Evolutionary conservation across 2,797 vertebrate species (phyloP).

Genomic region (Epinephelus awoara): DNA sequence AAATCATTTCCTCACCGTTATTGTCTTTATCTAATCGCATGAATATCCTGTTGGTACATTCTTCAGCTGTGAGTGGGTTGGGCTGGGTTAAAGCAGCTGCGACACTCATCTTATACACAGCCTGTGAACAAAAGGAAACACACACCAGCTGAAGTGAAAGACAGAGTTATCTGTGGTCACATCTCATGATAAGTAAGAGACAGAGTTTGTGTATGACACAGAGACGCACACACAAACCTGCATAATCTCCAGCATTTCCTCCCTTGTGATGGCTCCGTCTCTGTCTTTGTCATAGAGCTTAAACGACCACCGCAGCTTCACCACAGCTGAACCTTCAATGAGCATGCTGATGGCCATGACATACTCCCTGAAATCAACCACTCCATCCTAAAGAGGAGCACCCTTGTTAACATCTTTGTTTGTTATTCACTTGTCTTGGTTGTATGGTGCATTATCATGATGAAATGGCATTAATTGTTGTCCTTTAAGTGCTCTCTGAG

Average conservation of each 20-base stretch:
- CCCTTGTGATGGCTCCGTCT: constrained; percentile 72
- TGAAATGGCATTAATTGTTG: background rate
- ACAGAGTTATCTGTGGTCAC: background rate
- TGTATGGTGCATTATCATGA: background rate
- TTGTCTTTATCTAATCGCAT: constrained; percentile 86
- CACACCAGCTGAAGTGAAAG: background rate
- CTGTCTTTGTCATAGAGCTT: constrained; percentile 84
- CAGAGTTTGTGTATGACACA: background rate
- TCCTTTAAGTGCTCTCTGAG: background rate
- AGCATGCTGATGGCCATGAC: constrained; percentile 83
- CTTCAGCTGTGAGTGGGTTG: constrained; percentile 81
- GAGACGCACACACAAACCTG: constrained; percentile 69
- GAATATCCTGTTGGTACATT: constrained; percentile 87
- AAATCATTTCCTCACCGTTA: constrained; percentile 75
- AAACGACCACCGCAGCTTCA: constrained; percentile 86
- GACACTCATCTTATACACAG: constrained; percentile 84
- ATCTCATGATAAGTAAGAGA: background rate
- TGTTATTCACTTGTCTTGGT: background rate
- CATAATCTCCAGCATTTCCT: constrained; percentile 86
- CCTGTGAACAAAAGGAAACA: constrained; percentile 65
- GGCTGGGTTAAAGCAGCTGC: constrained; percentile 77
- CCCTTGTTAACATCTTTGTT: background rate
- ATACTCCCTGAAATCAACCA: constrained; percentile 84
- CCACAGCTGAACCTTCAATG: constrained; percentile 75
- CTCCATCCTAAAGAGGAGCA: constrained; percentile 70